Evolutionary conservation across 2,888 invertebrate genomes (phyloP), one percentile per base, ranked within the genome.

Genomic region (Philaethria dido): DNA sequence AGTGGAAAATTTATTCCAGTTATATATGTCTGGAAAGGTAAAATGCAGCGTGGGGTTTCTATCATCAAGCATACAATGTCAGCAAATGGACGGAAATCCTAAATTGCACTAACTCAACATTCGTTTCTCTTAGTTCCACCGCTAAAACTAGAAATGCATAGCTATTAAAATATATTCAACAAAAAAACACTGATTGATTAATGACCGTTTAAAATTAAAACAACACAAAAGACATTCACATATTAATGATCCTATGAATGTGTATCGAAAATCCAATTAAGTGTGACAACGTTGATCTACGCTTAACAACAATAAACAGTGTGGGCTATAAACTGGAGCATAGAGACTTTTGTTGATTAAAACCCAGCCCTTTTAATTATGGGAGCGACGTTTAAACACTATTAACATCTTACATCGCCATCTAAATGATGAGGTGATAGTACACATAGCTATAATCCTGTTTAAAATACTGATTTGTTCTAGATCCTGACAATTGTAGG

Each of bases 271-370:
- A 39, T 20, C n/a, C 20, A 57, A 22, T 57, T 22, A 57, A 57
- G 9, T 57, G 9, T n/a, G 14, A 55, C 9, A 42, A 22, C 9
- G 22, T 42, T 57, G 22, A 57, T 57, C 42, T 55, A 55, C 39
- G 25, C 5, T 22, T 50, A 36, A 62, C 50, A 25, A 13, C 39
- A 45, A 39, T 62, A 18, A 39, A 50, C 50, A 16, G 14, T 22
- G 16, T 54, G 14, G n/a, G 4, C 5, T 29, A 33, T 63, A 14
- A 44, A 22, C 14, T 18, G 9, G 20, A 11, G 39, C 33, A 39
- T n/a, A 14, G 39, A 18, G 18, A 16, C 39, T 47, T 47, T 64
- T 39, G 20, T 64, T 36, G 11, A 64, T 64, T 57, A 64, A 25
- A 45, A 25, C 18, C 57, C 11, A 48, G 18, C 39, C 48, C 39